phyloP scores from a whole-genome alignment of 2,113 vertebrate species.

The Chroicocephalus ridibundus region DNA sequence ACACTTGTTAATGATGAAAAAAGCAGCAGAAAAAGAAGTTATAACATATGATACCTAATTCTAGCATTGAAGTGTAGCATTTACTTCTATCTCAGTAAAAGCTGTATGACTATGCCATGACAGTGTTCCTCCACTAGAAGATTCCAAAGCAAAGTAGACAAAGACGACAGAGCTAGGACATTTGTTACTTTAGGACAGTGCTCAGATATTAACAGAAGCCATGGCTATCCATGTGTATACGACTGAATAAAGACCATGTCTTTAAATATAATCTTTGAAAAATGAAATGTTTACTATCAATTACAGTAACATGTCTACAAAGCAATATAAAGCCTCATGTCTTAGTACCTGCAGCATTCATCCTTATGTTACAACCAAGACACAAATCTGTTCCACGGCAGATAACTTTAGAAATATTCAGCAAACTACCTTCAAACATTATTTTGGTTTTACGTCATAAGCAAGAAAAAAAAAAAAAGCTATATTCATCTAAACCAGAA shows the following conservation, averaged over 20 bases:
- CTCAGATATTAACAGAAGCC: neutral
- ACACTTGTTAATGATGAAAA: neutral
- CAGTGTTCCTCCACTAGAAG: neutral
- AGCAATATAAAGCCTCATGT: neutral
- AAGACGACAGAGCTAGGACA: neutral
- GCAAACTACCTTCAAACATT: neutral
- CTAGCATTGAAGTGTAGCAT: neutral
- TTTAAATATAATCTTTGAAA: neutral
- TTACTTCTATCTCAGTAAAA: neutral
- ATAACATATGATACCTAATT: neutral
- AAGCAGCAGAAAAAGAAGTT: neutral
- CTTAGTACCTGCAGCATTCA: neutral
- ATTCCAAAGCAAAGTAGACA: neutral
- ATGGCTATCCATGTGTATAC: neutral
- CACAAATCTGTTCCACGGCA: neutral
- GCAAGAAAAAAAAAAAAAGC: neutral
- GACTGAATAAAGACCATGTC: accelerated
- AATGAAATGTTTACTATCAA: neutral
- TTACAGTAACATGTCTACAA: neutral
- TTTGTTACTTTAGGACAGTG: neutral
- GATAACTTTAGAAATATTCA: neutral
- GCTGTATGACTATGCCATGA: neutral
- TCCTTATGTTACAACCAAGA: neutral
- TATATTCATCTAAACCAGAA: constrained; percentile 19
- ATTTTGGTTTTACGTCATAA: neutral